Base-by-base conservation (phyloP, 92 coral and sea anemone species). In the Heteractis magnifica region DNA sequence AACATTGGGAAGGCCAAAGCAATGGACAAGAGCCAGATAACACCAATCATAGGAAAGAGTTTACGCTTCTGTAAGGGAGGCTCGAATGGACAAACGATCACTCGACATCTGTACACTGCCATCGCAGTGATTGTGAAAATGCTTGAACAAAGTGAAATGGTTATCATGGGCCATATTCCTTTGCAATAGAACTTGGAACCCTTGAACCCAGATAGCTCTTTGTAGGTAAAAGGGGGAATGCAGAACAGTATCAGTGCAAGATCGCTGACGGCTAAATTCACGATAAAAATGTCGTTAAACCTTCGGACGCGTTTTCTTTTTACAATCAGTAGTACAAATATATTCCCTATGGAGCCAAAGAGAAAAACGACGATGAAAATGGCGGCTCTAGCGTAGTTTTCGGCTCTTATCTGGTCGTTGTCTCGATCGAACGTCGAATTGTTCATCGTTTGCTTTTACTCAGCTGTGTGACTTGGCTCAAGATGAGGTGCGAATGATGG, bases 121-220 rank as follows among this genome's bases (percentile, higher is more conserved):
- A 90, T 90, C 8, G 84, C 71, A 14, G 93, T 90, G 11, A 90
- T 90, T 8, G 93, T 90, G 64, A 80, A 90, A 19, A 90, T 77
- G 59, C 93, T 90, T 6, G 91, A 84, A 56, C 89, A 90, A 41
- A 83, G 72, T 12, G 93, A 90, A 8, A 90, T 86, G 4, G 93
- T 90, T 4, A 90, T 82, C 87, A 90, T 81, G 41, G 93, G 91
- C 93, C 93, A 90, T 21, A 90, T 87, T 12, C 83, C 87, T 76
- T 90, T 90, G 72, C 93, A 90, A 70, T 84, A 90, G 76, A 87
- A 87, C 82, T 56, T 79, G 48, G 93, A 90, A 0, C 91, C 91
- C 4, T 77, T 86, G n/a, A 56, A 87, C 6, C 83, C 89, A 71
- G 82, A 77, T 7, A 90, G 87, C 65, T 87, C 81, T 48, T 80